phyloP scores from a whole-genome alignment of 1,140 invertebrate genomes.

The Drosophila kanapiae region DNA sequence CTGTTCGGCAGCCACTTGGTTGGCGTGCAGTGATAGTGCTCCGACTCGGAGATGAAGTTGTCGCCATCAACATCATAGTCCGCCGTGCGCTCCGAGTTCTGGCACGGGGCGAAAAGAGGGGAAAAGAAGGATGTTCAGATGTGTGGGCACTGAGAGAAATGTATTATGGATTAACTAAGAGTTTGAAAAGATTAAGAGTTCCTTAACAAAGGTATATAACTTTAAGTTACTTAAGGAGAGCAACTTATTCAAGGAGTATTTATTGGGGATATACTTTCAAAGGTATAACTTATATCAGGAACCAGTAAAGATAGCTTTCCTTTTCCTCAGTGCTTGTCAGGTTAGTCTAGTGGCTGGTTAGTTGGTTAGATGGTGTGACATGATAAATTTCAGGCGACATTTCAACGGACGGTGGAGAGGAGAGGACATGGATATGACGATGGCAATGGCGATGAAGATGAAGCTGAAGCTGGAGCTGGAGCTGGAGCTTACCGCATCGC shows the following conservation, averaged over 20 bases:
- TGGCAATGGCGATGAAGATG: background rate
- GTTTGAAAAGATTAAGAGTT: background rate
- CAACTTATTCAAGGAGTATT: background rate
- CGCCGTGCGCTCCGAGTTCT: conserved; percentile 78
- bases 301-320: too few species aligned
- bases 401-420: background rate
- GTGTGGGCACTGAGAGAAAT: background rate
- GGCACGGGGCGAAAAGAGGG: background rate
- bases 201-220: background rate
- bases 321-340: conserved; percentile 24
- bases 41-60: conserved; percentile 80
- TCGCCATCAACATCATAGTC: conserved; percentile 77
- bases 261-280: too few species aligned
- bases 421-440: background rate
- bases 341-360: conserved; percentile 21
- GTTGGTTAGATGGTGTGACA: conserved; percentile 40
- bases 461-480: too few species aligned
- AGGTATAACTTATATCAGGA: too few species aligned
- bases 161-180: background rate
- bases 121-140: background rate
- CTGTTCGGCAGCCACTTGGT: conserved; percentile 75
- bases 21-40: conserved; percentile 78
- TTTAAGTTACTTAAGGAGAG: too few species aligned
- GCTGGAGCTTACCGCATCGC: conserved; percentile 74
- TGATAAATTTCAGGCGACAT: conserved; percentile 44